phyloP scores from a whole-genome alignment of 2,888 invertebrate genomes.

The Masnerella sp. region DNA sequence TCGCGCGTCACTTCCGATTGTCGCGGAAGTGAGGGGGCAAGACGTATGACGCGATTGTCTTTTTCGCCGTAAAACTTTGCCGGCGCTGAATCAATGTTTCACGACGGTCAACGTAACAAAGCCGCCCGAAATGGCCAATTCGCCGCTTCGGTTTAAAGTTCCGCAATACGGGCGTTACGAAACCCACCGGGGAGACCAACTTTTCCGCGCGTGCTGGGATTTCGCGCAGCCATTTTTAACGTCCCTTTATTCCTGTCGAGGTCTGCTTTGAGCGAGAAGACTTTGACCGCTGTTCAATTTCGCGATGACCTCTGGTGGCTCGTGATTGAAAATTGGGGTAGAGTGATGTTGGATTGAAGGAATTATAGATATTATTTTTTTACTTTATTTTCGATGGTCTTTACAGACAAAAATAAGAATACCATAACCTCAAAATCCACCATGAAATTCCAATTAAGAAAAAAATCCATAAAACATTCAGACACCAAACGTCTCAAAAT shows the following conservation, averaged over 20 bases:
- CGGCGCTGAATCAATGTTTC: constrained; percentile 65
- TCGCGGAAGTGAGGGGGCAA: constrained; percentile 52
- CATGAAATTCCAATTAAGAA: too few relatives aligned
- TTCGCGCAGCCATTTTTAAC: constrained; percentile 26
- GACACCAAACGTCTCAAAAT: too few relatives aligned
- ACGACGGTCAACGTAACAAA: constrained; percentile 61
- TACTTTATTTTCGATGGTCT: too few relatives aligned
- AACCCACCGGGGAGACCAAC: constrained; percentile 62
- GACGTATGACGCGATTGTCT: constrained; percentile 64
- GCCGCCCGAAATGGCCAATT: constrained; percentile 57
- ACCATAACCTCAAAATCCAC: too few relatives aligned
- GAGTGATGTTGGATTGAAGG: too few relatives aligned
- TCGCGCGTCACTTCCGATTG: constrained; percentile 63
- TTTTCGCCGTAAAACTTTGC: constrained; percentile 63
- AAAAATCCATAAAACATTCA: too few relatives aligned
- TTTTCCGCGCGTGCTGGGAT: constrained; percentile 47
- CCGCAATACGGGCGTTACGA: constrained; percentile 62
- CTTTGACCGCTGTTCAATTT: too few relatives aligned
- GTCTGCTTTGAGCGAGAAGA: too few relatives aligned
- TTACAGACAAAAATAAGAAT: too few relatives aligned
- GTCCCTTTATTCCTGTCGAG: background rate
- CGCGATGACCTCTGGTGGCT: too few relatives aligned
- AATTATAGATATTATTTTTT: too few relatives aligned
- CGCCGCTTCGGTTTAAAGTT: constrained; percentile 66
- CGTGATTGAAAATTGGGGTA: too few relatives aligned